Base-by-base conservation (phyloP, 2,888 invertebrate species). In the Epistrophe eligans region DNA sequence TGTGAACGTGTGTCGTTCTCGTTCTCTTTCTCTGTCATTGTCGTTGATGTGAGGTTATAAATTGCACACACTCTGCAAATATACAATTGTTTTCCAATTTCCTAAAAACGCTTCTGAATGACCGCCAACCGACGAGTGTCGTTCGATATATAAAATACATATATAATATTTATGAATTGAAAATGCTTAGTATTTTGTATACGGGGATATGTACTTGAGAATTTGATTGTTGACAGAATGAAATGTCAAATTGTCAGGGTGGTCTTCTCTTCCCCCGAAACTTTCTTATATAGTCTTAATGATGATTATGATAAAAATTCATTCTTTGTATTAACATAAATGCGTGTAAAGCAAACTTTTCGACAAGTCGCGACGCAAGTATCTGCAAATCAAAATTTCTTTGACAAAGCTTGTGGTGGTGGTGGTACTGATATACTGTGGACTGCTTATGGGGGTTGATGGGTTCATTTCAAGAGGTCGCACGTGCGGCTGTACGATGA, bases 11-110 rank as follows among this genome's bases (percentile, higher is more conserved):
- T 64, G 67, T 45, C 43, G 58, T 70, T 15, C 67, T 50, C 50
- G 8, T 67, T 35, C 35, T 15, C 2, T 50, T 67, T 15, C 64
- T 48, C 45, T 2, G 10, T 66, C 7, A 15, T 35, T 38, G 28
- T 28, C 28, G 24, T 55, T n/a, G 40, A 43, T 55, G 24, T 55
- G 17, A 40, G 70, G 52, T 40, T 55, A 70, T 55, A 70, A 28
- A 67, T 38, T 66, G 73, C 73, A 52, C 81, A 70, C 77, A 74
- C 82, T 81, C 73, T 45, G 73, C 84, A 85, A 85, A 79, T 70
- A 79, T 45, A 74, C 48, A 82, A 82, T 77, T 71, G 73, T 64
- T 74, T 81, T 38, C 28, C 35, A 73, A 81, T 77, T 76, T 80
- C 43, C 28, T 62, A 66, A 77, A 77, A 64, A 19, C 71, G 19